Base-by-base conservation (phyloP, 2,797 vertebrate species). In the Botia almorhae region DNA sequence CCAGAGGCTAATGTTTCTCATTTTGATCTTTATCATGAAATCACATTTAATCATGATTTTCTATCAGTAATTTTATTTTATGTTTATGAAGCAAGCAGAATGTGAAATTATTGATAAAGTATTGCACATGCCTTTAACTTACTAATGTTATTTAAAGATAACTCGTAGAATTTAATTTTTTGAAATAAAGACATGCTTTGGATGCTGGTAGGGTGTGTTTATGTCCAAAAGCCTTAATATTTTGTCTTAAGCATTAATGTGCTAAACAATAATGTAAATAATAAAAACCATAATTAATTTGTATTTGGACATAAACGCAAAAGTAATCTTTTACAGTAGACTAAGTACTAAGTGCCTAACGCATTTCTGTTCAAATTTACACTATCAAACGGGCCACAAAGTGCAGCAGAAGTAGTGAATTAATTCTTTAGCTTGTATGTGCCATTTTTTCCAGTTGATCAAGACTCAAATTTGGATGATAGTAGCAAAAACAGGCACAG, bases 401-500 rank as follows among this genome's bases (percentile, higher is more conserved):
- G 36, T 46, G n/a, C 58, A 64, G 43, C 43, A 13, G 63, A 69
- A 69, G 43, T 26, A 61, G 26, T 56, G 36, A 16, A 43, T 33
- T 56, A 16, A 43, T 33, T 68, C 26, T 53, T 21, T 13, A 19
- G 5, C 13, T 21, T 43, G 14, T 29, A 36, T 67, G 0, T 51
- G 10, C 13, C 10, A 61, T n/a, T 21, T 67, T 69, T 14, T 19
- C 11, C 6, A 56, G 33, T 39, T 77, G 2, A 65, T 50, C 4
- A 56, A 51, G 17, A 5, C 26, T 8, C 48, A 4, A 0, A 3
- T 1, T 13, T 69, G 14, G 39, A 58, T 68, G 36, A 58, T 61
- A 39, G 29, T 61, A 64, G 65, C 26, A 63, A 19, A 85, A 76
- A 58, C 69, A 77, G 56, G 23, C 69, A 64, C 58, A 82, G 78